Conservation (phyloP, 2,888 invertebrate genomes). For the Eueremaeus valkanovi region DNA sequence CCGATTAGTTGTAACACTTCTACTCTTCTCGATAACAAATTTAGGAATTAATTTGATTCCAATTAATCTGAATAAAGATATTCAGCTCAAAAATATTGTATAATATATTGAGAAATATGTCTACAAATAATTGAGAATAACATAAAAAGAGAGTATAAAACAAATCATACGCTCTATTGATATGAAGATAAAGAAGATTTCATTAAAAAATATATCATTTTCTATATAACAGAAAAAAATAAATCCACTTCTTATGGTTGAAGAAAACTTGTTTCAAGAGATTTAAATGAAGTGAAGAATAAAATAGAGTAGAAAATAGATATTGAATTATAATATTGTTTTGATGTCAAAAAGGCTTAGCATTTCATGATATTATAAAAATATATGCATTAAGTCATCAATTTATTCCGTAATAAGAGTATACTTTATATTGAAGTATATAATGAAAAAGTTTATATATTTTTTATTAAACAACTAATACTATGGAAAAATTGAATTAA, state of each 20-base stretch:
- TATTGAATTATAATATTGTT: constrained; percentile 22
- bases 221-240: not conserved
- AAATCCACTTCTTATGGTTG: not conserved
- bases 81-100: not conserved
- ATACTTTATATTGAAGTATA: no score
- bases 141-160: not conserved
- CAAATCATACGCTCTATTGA: not conserved
- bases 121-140: not conserved
- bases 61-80: not conserved
- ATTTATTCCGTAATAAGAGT: not conserved
- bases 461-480: no score
- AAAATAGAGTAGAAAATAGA: not conserved
- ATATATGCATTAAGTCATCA: constrained; percentile 7
- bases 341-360: not conserved
- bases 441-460: no score
- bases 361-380: constrained; percentile 12
- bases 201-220: not conserved
- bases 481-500: not conserved
- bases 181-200: not conserved
- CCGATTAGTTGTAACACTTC: not conserved
- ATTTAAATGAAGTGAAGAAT: not conserved
- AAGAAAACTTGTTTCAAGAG: constrained; percentile 6
- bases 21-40: not conserved
- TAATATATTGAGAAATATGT: not conserved
- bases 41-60: not conserved